Evolutionary conservation across 2,888 invertebrate genomes (phyloP), one percentile per base, ranked within the genome.

Genomic region (Dermolepida albohirtum): DNA sequence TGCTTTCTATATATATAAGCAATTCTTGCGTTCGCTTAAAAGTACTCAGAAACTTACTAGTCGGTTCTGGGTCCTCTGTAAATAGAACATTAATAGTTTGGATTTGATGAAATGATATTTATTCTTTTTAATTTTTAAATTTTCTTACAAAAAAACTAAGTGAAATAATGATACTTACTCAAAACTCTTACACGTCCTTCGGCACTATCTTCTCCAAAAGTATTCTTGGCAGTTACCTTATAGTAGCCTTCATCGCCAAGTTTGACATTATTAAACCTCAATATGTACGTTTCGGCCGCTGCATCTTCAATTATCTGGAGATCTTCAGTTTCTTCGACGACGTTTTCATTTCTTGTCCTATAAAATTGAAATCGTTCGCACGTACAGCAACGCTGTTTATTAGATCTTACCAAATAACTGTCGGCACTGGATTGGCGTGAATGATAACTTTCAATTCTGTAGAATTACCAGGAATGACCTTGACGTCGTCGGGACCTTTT

Each of bases 361-460:
- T 12, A 68, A 66, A 51, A 64, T 29, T 41, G 29, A 8, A 8
- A 34, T 29, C 43, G 47, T 50, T 14, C n/a, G 27, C 12, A 12
- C 11, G 39, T 40, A 14, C 29, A 49, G 10, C 29, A 8, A 39
- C 22, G 4, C 4, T 22, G 22, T 41, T 14, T 59, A 34, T 54
- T 16, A 17, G 34, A 63, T 73, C 76, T 75, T 77, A 86, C 96
- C 97, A 98, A 74, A 92, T 89, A 1, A 98, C 89, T 73, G 92
- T 92, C 1, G 98, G 95, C 72, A 91, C 89, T 0, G 98, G 98
- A 82, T 95, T 95, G 22, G 97, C 96, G 75, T 91, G 90, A 1
- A 98, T 90, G 47, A 91, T 88, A 40, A 92, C 93, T 74, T 92
- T 89, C 80, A 98, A 91, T 70, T 89, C 89, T 22, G 92, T 90